Evolutionary conservation across 2,113 vertebrate genomes (phyloP).

Genomic region (Gymnocephalus cernua): DNA sequence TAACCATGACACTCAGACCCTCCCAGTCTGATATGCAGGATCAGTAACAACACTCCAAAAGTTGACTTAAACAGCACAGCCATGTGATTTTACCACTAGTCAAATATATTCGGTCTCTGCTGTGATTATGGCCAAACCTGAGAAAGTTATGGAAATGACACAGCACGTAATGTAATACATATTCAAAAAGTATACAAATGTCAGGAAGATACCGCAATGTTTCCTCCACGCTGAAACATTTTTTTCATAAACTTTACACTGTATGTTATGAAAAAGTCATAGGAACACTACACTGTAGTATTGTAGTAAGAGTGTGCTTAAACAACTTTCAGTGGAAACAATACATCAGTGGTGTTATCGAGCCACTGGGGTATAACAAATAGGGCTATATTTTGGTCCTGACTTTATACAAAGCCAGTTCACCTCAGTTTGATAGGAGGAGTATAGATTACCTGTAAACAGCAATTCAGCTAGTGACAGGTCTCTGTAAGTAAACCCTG

Average conservation of each 20-base stretch:
- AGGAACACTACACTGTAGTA: background rate
- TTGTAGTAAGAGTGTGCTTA: constrained; percentile 3
- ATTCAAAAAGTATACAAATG: constrained; percentile 1
- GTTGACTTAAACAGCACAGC: constrained; percentile 43
- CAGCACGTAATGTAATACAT: background rate
- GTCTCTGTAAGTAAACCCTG: constrained; percentile 37
- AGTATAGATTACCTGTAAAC: constrained; percentile 62
- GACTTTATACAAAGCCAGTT: constrained; percentile 44
- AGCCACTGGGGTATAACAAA: constrained; percentile 12
- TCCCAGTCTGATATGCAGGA: constrained; percentile 49
- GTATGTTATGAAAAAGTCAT: constrained; percentile 2
- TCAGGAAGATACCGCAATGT: background rate
- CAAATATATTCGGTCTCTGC: constrained; percentile 14
- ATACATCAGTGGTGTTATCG: constrained; percentile 13
- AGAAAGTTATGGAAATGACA: background rate
- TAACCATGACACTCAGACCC: constrained; percentile 77
- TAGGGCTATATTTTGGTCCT: constrained; percentile 21
- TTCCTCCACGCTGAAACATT: background rate
- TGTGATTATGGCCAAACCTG: background rate
- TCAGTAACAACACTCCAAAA: constrained; percentile 45
- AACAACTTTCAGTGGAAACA: constrained; percentile 7
- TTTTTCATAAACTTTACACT: background rate
- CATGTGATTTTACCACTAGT: background rate
- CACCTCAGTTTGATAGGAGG: constrained; percentile 30
- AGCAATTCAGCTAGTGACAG: constrained; percentile 43